Conservation (phyloP, 2,797 vertebrate genomes). For the Schizopygopsis pylzovi region DNA sequence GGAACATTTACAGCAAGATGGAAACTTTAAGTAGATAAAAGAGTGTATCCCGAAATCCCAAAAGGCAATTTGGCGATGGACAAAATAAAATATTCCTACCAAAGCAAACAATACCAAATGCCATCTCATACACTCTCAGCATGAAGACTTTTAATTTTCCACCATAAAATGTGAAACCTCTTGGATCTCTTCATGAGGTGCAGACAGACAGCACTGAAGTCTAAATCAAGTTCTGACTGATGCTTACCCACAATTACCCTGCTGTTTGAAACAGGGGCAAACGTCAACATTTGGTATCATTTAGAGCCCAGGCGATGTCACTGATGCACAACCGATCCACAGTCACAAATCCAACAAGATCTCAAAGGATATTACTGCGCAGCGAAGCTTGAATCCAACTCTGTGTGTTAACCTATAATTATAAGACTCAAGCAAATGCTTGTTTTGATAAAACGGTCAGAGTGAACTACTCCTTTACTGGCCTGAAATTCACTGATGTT, state of each 20-base stretch:
- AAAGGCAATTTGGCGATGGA: conserved; percentile 47
- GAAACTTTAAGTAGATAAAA: conserved; percentile 49
- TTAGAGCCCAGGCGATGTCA: conserved; percentile 59
- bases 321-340: conserved; percentile 59
- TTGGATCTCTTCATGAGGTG: conserved; percentile 61
- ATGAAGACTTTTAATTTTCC: conserved; percentile 64
- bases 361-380: conserved; percentile 58
- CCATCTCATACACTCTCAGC: conserved; percentile 57
- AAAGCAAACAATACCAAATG: conserved; percentile 62
- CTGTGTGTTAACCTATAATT: conserved; percentile 61
- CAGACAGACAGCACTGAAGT: conserved; percentile 62
- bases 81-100: conserved; percentile 55
- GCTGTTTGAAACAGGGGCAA: conserved; percentile 60
- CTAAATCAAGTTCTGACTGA: conserved; percentile 60
- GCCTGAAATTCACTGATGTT: conserved; percentile 53
- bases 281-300: conserved; percentile 64
- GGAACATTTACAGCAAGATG: conserved; percentile 30
- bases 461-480: conserved; percentile 55
- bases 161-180: conserved; percentile 58
- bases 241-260: conserved; percentile 60
- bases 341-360: conserved; percentile 62
- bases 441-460: too few species aligned
- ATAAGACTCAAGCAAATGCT: too few species aligned
- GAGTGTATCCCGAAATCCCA: conserved; percentile 43
- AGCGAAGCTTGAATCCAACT: conserved; percentile 54